These are phyloP conservation scores for Otolemur crassicaudatus DNA, from an alignment of 2,797 vertebrate genomes.

Conservation along the genomic window DNA sequence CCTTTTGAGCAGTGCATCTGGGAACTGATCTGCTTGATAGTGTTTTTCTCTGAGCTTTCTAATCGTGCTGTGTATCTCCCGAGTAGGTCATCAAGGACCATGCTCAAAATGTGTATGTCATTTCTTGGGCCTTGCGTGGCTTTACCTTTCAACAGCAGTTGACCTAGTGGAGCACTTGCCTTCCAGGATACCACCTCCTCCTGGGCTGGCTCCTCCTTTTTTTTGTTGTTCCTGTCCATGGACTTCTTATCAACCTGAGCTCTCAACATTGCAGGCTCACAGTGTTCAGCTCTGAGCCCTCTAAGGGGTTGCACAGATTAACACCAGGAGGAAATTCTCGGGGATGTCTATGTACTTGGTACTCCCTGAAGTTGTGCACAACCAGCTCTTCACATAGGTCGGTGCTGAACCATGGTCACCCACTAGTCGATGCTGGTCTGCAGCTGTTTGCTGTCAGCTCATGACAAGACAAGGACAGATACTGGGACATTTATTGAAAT, in stretches of 20 bases:
- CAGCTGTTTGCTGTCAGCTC: neutral
- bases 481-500: neutral
- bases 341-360: too few relatives aligned
- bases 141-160: neutral
- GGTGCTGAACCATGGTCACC: fast-evolving
- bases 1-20: neutral
- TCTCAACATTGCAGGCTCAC: neutral
- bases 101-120: neutral
- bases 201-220: neutral
- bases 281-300: neutral
- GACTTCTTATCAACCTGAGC: neutral
- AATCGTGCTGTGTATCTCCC: neutral
- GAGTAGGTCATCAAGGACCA: neutral
- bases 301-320: neutral
- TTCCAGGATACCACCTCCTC: neutral
- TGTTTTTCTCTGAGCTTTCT: neutral
- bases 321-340: neutral
- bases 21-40: neutral
- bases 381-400: neutral
- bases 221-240: neutral
- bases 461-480: neutral
- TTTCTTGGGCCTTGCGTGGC: neutral
- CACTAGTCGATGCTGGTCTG: neutral
- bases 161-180: neutral
- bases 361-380: neutral